Conservation (phyloP, 2,113 vertebrate genomes). For the Barbus barbus region DNA sequence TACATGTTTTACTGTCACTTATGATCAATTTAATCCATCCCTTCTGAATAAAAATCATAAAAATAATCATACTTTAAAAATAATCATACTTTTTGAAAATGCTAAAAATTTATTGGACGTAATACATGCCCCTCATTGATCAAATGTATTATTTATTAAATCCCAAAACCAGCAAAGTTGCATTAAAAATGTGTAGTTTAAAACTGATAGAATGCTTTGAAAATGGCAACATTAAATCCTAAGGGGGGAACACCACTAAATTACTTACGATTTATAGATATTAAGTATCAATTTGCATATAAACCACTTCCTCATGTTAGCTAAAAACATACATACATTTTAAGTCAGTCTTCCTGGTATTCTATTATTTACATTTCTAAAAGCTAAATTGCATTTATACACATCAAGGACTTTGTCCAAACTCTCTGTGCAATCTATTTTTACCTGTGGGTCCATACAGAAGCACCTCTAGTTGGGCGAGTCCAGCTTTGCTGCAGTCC, state of each 20-base stretch:
- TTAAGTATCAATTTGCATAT: not conserved
- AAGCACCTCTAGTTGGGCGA: slow-evolving; percentile 83
- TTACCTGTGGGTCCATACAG: slow-evolving; percentile 87
- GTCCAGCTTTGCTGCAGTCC: slow-evolving; percentile 86
- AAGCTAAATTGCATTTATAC: not conserved
- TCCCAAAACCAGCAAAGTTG: not conserved
- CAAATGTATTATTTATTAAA: not conserved
- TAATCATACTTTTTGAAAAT: not conserved
- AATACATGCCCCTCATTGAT: not conserved
- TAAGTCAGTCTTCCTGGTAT: not conserved
- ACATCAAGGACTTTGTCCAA: not conserved
- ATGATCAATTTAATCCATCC: not conserved
- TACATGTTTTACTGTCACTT: not conserved
- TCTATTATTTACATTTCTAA: not conserved
- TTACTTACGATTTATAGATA: not conserved
- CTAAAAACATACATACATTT: not conserved
- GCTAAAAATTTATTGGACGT: not conserved
- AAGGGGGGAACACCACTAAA: not conserved
- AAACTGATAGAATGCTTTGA: not conserved
- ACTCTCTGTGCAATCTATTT: not conserved
- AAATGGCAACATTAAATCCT: not conserved
- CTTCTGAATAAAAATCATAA: not conserved
- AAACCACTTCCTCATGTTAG: not conserved
- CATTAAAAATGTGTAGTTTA: not conserved
- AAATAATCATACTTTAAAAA: no score